phyloP scores from a whole-genome alignment of 2,113 vertebrate genomes.

The Arvicanthis niloticus region DNA sequence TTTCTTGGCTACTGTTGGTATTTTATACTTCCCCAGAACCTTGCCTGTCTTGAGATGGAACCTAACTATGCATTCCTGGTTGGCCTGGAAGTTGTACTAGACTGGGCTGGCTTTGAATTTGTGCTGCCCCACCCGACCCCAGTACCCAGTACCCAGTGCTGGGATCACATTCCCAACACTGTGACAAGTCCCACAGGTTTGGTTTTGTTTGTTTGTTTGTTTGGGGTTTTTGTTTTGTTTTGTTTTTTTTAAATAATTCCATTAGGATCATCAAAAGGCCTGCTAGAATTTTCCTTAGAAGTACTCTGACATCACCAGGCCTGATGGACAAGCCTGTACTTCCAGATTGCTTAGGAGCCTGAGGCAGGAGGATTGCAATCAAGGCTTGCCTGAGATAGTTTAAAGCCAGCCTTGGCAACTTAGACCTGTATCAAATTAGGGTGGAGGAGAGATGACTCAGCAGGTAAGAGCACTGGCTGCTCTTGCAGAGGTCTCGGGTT shows the following conservation, averaged over 20 bases:
- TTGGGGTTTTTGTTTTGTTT: background rate
- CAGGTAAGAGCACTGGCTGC: background rate
- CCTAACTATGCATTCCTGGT: background rate
- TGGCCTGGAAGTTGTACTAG: background rate
- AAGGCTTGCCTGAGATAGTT: background rate
- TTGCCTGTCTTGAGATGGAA: background rate
- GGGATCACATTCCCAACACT: background rate
- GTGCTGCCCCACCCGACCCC: background rate
- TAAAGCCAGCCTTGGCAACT: background rate
- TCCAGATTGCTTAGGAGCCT: background rate
- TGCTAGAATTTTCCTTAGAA: background rate
- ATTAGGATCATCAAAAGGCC: background rate
- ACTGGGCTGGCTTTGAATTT: background rate
- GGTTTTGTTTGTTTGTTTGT: no score
- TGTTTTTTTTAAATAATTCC: background rate
- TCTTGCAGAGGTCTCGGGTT: background rate
- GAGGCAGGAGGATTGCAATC: background rate
- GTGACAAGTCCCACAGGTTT: background rate
- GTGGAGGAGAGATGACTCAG: background rate
- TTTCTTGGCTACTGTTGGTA: background rate
- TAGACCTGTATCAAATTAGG: background rate
- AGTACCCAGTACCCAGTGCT: background rate
- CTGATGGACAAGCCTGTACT: background rate
- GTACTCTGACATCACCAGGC: background rate
- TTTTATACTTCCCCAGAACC: background rate